Evolutionary conservation across 2,113 vertebrate species (phyloP), one percentile per base, ranked within the genome.

Genomic region (Neomonachus schauinslandi): DNA sequence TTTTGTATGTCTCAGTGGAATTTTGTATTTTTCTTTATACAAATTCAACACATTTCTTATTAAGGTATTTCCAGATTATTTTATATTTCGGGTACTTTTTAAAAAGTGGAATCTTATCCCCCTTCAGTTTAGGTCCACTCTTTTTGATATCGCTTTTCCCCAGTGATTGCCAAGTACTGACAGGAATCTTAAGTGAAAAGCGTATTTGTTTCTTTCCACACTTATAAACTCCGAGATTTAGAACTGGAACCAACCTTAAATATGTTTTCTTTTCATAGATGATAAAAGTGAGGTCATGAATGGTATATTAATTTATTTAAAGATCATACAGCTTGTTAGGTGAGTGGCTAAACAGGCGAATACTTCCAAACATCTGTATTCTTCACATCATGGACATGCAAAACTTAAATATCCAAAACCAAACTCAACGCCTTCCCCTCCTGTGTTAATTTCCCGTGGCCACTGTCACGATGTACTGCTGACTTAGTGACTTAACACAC

Each of bases 61-160:
- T 94, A 88, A 90, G 71, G 16, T 77, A 72, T 88, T 95, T 94
- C 88, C 59, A 89, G 63, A 49, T 95, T 87, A 72, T 95, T 91
- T 96, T 93, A n/a, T 80, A 84, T 91, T 94, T 93, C 6, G 53
- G 55, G 8, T 67, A 42, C 51, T 57, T 92, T 69, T 69, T 72
- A 22, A 55, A 55, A 42, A 72, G 80, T 94, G 76, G 71, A 88
- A 82, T 81, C 63, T 46, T 46, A 81, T n/a, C 21, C 65, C 65
- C 72, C 28, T 96, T 96, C 59, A 18, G 3, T 86, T 87, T 92
- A 94, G 69, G 67, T 80, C 42, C 51, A 49, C 61, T 90, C 7
- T 92, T 96, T 97, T 92, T 90, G 95, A 67, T 71, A 71, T 72
- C 81, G 65, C 51, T 94, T 95, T 51, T 36, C 86, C 95, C 65